These are phyloP conservation scores for Myocastor coypus DNA, from an alignment of 2,113 vertebrate genomes.

Conservation along the genomic window DNA sequence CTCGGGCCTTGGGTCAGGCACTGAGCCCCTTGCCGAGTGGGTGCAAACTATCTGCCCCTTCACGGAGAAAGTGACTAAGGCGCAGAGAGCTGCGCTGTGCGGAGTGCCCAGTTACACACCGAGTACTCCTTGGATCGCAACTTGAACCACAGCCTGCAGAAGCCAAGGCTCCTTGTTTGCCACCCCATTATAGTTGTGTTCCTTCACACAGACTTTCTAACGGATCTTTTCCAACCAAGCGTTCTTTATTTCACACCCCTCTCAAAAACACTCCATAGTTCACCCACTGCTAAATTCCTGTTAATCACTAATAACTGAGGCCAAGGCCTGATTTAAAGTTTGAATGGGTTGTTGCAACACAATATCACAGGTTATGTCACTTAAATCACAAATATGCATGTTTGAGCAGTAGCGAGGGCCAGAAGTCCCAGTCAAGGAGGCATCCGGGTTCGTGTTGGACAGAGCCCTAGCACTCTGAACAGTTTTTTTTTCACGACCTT, in stretches of 20 bases:
- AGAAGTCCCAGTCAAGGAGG: neutral
- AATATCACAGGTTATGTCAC: neutral
- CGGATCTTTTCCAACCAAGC: neutral
- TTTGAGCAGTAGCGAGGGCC: neutral
- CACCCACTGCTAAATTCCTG: neutral
- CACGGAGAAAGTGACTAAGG: neutral
- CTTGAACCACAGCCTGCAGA: neutral
- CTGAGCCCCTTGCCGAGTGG: neutral
- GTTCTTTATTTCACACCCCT: rapidly evolving
- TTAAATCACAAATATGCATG: neutral
- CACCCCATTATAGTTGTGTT: neutral
- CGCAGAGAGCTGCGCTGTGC: neutral
- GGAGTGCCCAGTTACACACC: neutral
- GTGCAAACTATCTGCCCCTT: too few species aligned
- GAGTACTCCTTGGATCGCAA: neutral
- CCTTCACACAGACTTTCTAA: neutral
- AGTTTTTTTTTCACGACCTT: neutral
- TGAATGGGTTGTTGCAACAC: neutral
- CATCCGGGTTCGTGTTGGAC: neutral
- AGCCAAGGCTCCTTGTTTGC: neutral
- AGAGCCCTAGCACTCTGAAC: neutral
- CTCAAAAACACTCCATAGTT: neutral
- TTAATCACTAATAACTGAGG: neutral
- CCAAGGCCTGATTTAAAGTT: neutral
- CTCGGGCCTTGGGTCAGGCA: neutral